Evolutionary conservation across 2,113 vertebrate genomes (phyloP), one percentile per base, ranked within the genome.

Genomic region (Oriolus oriolus): DNA sequence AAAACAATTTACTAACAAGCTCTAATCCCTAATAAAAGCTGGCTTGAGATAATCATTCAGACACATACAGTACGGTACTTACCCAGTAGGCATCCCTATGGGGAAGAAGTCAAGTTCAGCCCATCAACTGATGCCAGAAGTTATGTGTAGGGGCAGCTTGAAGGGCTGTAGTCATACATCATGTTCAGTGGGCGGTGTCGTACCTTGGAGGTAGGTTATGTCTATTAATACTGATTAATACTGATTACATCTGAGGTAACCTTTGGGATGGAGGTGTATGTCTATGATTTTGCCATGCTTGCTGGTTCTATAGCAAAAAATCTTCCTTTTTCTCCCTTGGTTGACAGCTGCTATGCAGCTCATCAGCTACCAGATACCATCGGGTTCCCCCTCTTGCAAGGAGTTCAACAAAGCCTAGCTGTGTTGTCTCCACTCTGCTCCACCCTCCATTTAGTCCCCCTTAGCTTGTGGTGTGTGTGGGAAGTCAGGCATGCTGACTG

Each of bases 161-260:
- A 53, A 24, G 17, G 24, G 12, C 24, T 81, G 4, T 17, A 53
- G 39, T 30, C 33, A 53, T 24, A 17, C 9, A 39, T 16, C 20
- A 22, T 6, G 3, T 60, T 82, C 45, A 47, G 7, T 12, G 9
- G 13, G 4, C 0, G 0, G 13, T 59, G 35, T 49, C 6, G 2
- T 59, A 28, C 27, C 18, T 14, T 52, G 9, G 16, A 52, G 39
- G 13, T 60, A 21, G 13, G 7, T n/a, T n/a, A n/a, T n/a, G n/a
- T n/a, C n/a, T n/a, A n/a, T n/a, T n/a, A n/a, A n/a, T n/a, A n/a
- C n/a, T n/a, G n/a, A n/a, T n/a, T n/a, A n/a, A n/a, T n/a, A n/a
- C n/a, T n/a, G n/a, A n/a, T n/a, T n/a, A 24, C 23, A 30, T n/a
- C 23, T 30, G 23, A 45, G 23, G 35, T 18, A 52, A 26, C 4